Evolutionary conservation across 2,888 invertebrate species (phyloP).

Genomic region (Phyto melanocephala): DNA sequence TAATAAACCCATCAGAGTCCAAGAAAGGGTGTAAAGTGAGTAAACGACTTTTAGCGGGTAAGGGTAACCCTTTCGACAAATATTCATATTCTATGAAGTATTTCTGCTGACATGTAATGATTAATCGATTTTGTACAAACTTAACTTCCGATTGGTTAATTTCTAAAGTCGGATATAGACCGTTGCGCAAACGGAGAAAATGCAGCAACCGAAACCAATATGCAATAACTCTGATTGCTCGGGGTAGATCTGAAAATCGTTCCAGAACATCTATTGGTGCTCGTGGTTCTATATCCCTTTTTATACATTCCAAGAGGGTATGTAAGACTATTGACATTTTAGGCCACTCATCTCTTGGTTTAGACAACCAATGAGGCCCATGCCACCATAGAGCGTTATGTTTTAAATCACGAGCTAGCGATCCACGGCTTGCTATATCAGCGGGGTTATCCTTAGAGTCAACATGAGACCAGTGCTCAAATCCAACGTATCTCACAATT

Average conservation of each 20-base stretch:
- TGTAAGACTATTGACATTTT: too few species aligned
- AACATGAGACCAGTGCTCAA: not conserved
- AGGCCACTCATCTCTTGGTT: not conserved
- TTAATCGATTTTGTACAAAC: too few species aligned
- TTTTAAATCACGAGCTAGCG: not conserved
- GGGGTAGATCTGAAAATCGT: not conserved
- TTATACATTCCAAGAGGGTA: not conserved
- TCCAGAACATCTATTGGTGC: not conserved
- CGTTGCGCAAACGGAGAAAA: not conserved
- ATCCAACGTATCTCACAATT: not conserved
- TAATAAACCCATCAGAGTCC: too few species aligned
- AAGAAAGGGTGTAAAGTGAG: too few species aligned
- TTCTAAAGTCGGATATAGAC: too few species aligned
- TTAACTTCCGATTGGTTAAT: too few species aligned
- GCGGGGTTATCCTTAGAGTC: not conserved
- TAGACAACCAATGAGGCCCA: constrained; percentile 12
- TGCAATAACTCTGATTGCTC: not conserved
- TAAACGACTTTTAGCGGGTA: too few species aligned
- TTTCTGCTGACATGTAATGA: too few species aligned
- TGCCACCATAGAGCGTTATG: constrained; percentile 30
- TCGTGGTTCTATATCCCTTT: not conserved
- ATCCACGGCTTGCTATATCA: not conserved
- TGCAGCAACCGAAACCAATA: not conserved
- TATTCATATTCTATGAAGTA: too few species aligned
- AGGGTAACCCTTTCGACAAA: too few species aligned